Conservation (phyloP, 2,888 invertebrate genomes). For the Hymenopus coronatus region DNA sequence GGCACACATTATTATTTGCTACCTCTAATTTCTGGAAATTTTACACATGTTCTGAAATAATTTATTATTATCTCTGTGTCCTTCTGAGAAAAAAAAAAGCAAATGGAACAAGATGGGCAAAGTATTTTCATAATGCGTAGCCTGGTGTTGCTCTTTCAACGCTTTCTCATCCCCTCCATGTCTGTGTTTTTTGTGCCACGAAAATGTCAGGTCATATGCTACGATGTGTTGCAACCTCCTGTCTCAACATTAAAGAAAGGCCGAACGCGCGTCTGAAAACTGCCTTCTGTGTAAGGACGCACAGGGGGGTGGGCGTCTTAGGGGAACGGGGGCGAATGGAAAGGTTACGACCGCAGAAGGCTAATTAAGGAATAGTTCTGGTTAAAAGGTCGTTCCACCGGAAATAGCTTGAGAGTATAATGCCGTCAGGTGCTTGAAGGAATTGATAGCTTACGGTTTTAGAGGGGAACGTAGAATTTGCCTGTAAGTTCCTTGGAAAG, state of each 20-base stretch:
- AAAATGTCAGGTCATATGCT: background rate
- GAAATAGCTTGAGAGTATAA: background rate
- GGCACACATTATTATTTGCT: no score
- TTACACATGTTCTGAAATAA: background rate
- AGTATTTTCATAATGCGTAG: background rate
- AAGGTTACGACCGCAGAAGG: background rate
- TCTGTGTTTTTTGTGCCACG: background rate
- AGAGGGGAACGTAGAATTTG: background rate
- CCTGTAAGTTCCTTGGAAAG: background rate
- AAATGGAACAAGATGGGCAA: background rate
- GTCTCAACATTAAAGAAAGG: background rate
- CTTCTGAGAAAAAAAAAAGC: background rate
- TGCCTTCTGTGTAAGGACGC: background rate
- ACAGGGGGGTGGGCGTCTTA: background rate
- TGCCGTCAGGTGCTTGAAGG: background rate
- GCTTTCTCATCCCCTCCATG: background rate
- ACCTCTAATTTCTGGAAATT: no score
- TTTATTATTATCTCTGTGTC: background rate
- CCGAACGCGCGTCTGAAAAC: background rate
- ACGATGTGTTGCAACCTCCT: background rate
- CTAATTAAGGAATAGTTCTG: background rate
- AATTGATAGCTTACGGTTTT: background rate
- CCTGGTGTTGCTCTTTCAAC: background rate
- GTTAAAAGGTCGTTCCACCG: background rate
- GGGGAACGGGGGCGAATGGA: background rate